Evolutionary conservation across 2,888 invertebrate species (phyloP), one percentile per base, ranked within the genome.

Genomic region (Drosophila pullipes): DNA sequence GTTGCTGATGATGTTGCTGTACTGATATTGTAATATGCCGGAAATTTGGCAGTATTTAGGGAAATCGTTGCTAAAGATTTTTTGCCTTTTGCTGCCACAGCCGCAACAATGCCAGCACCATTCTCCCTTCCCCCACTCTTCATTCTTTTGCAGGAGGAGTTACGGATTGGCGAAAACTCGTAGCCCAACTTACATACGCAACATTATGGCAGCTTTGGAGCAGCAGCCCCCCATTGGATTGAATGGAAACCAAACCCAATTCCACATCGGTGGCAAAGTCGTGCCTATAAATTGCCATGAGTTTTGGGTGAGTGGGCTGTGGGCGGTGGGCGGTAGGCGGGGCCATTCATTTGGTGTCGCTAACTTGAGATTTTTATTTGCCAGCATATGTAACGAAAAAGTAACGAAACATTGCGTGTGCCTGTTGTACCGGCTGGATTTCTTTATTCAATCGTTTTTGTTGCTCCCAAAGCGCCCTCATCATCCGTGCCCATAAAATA

Each of bases 21-120:
- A 59, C 65, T 79, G 82, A 83, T 81, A 85, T 82, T 85, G 84
- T 89, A 89, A 89, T 89, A 91, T 86, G 78, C 74, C 85, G 85
- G 89, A 90, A 90, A 90, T 83, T 86, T 85, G 86, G 83, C 85
- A 88, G 91, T 89, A 86, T 90, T 90, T 90, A 90, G 86, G 91
- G 86, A 89, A 89, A 91, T 90, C 87, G 90, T 89, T 86, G 85
- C 78, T 83, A 83, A 90, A 87, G 82, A 88, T 88, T 85, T 88
- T 85, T 88, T 73, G 76, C 70, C 72, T 72, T 76, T 71, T 52
- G 47, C 47, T n/a, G 64, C 73, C 54, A 52, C 54, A 57, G 64
- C 59, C 69, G 37, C 73, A 72, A 75, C 52, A 74, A 75, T 73
- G 68, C 61, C 44, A 49, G 39, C 54, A 31, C 74, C 66, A 66